A percentile compares a stretch with the other conserved stretches of the same genome.
These are phyloP conservation scores for Notarius lentiginosus DNA, from an alignment of 2,113 vertebrate species.

Conservation along the genomic window DNA sequence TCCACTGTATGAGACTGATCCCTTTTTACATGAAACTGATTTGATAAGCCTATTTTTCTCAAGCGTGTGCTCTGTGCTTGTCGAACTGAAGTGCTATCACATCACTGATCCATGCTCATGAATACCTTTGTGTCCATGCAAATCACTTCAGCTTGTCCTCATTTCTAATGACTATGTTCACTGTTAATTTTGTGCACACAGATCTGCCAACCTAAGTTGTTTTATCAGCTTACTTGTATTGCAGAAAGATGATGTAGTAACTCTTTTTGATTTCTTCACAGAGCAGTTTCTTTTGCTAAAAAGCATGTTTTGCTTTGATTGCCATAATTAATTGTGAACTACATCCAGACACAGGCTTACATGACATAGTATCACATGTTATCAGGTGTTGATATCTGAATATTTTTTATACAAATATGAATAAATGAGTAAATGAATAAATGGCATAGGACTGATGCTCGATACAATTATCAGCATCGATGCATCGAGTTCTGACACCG, in stretches of 20 bases:
- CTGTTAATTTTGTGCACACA: neutral
- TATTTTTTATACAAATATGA: neutral
- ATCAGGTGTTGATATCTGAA: neutral
- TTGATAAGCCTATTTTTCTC: no score
- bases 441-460: neutral
- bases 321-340: neutral
- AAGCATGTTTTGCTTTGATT: neutral
- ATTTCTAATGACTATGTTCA: neutral
- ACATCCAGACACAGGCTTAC: neutral
- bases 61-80: neutral
- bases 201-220: neutral
- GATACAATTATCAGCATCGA: neutral
- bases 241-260: neutral
- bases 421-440: neutral
- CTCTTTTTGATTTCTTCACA: neutral
- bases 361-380: neutral
- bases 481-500: neutral
- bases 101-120: neutral
- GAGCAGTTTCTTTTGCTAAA: neutral
- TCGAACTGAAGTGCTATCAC: neutral
- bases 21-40: no score
- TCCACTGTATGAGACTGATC: no score
- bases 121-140: neutral
- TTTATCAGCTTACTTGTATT: neutral
- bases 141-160: neutral